Evolutionary conservation across 1,140 invertebrate species (phyloP).

Genomic region (Cotesia typhae): DNA sequence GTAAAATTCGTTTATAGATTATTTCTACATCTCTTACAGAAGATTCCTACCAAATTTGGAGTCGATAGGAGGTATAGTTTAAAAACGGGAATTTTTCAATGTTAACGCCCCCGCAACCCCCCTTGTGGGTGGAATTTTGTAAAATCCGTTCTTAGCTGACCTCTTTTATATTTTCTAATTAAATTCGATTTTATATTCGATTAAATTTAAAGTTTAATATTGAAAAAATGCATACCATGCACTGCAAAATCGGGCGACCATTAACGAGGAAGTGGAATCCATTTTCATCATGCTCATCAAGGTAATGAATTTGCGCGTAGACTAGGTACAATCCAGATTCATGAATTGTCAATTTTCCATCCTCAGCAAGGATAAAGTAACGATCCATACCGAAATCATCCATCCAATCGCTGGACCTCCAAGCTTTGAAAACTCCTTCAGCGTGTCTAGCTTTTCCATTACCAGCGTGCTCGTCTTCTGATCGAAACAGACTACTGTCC

Average conservation of each 20-base stretch:
- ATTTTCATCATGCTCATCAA: slow-evolving; percentile 72
- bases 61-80: too few relatives aligned
- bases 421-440: slow-evolving; percentile 64
- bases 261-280: slow-evolving; percentile 71
- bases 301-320: slow-evolving; percentile 76
- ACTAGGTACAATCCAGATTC: slow-evolving; percentile 72
- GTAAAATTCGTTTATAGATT: too few relatives aligned
- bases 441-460: slow-evolving; percentile 66
- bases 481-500: slow-evolving; percentile 46
- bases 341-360: slow-evolving; percentile 67
- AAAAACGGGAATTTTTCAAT: too few relatives aligned
- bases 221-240: slow-evolving; percentile 57
- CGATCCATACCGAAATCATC: slow-evolving; percentile 55
- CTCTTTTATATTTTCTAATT: too few relatives aligned
- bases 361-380: slow-evolving; percentile 54
- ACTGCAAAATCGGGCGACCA: slow-evolving; percentile 68
- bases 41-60: too few relatives aligned
- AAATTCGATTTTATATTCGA: too few relatives aligned
- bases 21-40: too few relatives aligned
- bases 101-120: too few relatives aligned
- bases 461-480: slow-evolving; percentile 54
- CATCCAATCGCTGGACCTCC: slow-evolving; percentile 65
- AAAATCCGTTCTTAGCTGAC: too few relatives aligned
- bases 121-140: too few relatives aligned
- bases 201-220: background rate